Evolutionary conservation across 2,888 invertebrate species (phyloP).

Genomic region (Acanthosepion pharaonis): DNA sequence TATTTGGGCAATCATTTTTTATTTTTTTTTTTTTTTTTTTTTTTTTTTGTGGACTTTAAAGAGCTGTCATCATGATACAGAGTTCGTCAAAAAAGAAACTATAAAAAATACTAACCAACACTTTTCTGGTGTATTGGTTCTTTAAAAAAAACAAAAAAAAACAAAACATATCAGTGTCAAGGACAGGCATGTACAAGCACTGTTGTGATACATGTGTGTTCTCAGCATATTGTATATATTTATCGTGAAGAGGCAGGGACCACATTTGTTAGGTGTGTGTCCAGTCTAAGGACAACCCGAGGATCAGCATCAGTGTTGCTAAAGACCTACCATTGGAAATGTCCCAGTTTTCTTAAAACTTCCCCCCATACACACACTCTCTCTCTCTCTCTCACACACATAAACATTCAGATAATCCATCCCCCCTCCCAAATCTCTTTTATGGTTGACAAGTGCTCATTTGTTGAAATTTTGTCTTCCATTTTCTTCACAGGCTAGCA

Average conservation of each 20-base stretch:
- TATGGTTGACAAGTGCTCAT: background rate
- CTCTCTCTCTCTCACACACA: background rate
- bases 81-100: background rate
- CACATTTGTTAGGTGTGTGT: slow-evolving; percentile 2
- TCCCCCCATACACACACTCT: background rate
- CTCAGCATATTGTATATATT: slow-evolving; percentile 42
- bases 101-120: background rate
- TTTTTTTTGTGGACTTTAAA: background rate
- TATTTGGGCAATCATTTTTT: background rate
- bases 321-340: slow-evolving; percentile 18
- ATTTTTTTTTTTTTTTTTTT: background rate
- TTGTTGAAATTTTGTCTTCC: background rate
- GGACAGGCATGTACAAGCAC: background rate
- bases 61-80: background rate
- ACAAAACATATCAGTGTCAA: background rate
- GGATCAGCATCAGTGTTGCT: background rate
- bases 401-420: background rate
- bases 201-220: slow-evolving; percentile 45
- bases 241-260: slow-evolving; percentile 41
- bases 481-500: background rate
- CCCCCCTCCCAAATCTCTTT: background rate
- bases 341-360: background rate
- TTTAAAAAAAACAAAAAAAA: background rate
- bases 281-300: background rate
- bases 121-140: background rate